These are phyloP conservation scores for Orchesellides sinensis DNA, from an alignment of 2,888 invertebrate genomes.

Conservation along the genomic window DNA sequence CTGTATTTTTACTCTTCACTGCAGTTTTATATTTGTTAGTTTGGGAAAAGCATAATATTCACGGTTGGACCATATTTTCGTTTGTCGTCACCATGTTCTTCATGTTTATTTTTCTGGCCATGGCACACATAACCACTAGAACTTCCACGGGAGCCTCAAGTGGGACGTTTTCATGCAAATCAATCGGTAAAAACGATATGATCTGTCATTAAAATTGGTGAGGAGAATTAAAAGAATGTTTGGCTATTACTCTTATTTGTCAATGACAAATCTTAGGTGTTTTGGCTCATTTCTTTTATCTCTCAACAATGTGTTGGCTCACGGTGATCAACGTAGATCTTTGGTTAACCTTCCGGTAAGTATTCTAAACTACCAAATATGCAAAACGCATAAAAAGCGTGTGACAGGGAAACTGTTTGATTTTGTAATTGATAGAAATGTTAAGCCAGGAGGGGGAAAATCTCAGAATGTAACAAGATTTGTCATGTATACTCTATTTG, in stretches of 20 bases:
- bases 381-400: too few species aligned
- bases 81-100: slow-evolving; percentile 57
- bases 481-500: not conserved
- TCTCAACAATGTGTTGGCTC: slow-evolving; percentile 58
- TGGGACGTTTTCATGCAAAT: slow-evolving; percentile 1
- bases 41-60: slow-evolving; percentile 65
- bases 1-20: slow-evolving; percentile 38
- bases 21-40: slow-evolving; percentile 47
- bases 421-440: slow-evolving; percentile 16
- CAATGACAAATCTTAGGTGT: too few species aligned
- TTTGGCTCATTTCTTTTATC: slow-evolving; percentile 60
- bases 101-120: slow-evolving; percentile 51
- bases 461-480: slow-evolving; percentile 14
- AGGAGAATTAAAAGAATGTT: too few species aligned
- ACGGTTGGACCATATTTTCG: slow-evolving; percentile 61
- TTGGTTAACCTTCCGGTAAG: slow-evolving; percentile 54
- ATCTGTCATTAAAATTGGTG: too few species aligned
- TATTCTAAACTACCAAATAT: too few species aligned
- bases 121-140: slow-evolving; percentile 26
- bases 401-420: too few species aligned
- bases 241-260: not conserved
- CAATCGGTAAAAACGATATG: slow-evolving; percentile 25
- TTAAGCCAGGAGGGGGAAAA: slow-evolving; percentile 24
- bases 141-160: not conserved
- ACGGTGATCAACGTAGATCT: slow-evolving; percentile 58